phyloP scores from a whole-genome alignment of 2,888 invertebrate genomes.

The Chrysolina haemoptera region DNA sequence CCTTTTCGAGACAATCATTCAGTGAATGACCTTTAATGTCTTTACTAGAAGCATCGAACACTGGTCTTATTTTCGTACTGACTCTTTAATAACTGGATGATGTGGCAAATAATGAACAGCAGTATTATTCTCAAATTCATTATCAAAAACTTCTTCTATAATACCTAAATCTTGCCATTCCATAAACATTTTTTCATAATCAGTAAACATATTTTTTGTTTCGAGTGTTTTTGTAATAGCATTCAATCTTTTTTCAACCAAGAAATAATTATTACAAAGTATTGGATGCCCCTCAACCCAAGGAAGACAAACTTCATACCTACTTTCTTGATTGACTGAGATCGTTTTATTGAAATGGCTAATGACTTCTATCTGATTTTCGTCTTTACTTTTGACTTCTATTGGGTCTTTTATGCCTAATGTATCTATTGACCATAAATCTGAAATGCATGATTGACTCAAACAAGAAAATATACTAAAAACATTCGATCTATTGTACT shows the following conservation, averaged over 20 bases:
- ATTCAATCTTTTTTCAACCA: not conserved
- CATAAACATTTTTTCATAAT: not conserved
- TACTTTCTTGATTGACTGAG: not conserved
- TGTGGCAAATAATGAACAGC: conserved; percentile 43
- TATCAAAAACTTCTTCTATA: conserved; percentile 35
- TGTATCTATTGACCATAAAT: too few species aligned
- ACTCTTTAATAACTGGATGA: conserved; percentile 27
- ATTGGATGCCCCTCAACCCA: not conserved
- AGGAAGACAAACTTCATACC: not conserved
- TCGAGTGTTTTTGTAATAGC: not conserved
- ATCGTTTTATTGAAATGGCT: not conserved
- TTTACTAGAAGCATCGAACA: conserved; percentile 32
- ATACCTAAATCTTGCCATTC: not conserved
- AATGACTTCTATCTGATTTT: not conserved
- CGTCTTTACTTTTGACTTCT: not conserved
- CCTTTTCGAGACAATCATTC: conserved; percentile 40
- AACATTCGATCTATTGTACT: too few species aligned
- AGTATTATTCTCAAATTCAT: not conserved
- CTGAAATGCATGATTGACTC: too few species aligned
- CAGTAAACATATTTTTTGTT: not conserved
- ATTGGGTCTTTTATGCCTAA: not conserved
- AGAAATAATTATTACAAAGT: not conserved
- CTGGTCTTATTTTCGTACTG: conserved; percentile 38
- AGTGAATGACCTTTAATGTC: conserved; percentile 45
- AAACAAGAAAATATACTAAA: too few species aligned